Evolutionary conservation across 2,888 invertebrate species (phyloP), one percentile per base, ranked within the genome.

Genomic region (Theretra japonica): DNA sequence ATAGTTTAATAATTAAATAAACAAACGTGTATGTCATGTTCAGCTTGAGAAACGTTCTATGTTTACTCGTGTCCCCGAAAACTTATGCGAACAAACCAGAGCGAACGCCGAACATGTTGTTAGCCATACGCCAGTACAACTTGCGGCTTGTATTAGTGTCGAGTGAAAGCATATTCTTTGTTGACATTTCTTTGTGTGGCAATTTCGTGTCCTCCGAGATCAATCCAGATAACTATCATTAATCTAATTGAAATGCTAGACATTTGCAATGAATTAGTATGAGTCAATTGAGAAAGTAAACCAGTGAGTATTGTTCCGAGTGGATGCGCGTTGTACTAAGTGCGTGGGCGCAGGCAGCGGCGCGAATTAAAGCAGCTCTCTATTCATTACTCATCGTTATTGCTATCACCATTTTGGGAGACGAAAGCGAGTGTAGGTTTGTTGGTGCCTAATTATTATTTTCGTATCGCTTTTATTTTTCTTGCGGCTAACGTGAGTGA

Each of bases 281-380:
- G 94, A 94, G 93, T 93, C 93, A 93, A 94, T 91, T 88, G 94
- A 90, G 94, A 94, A 94, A 94, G 94, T 94, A 93, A 93, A 92
- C 93, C 93, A 91, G 90, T 90, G 88, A 90, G 92, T 90, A 94
- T 94, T 94, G 94, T 94, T 94, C 93, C 93, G 90, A 93, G 90
- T 93, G 92, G 94, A 92, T 93, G 93, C 92, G 88, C 92, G 88
- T 86, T 87, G 88, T 86, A 87, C 88, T 78, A 85, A 86, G 86
- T 86, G 92, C 89, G 92, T 92, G 91, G 92, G 90, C 88, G 85
- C 89, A 88, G 89, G 88, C 90, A 88, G 88, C 91, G 87, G 89
- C 89, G 93, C 90, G 88, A 92, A 93, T 90, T 93, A 92, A 91
- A 93, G 85, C 93, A 91, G 91, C 94, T 94, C 94, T 94, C 94